Conservation (phyloP, 2,797 vertebrate species). For the Pseudocheirus occidentalis region DNA sequence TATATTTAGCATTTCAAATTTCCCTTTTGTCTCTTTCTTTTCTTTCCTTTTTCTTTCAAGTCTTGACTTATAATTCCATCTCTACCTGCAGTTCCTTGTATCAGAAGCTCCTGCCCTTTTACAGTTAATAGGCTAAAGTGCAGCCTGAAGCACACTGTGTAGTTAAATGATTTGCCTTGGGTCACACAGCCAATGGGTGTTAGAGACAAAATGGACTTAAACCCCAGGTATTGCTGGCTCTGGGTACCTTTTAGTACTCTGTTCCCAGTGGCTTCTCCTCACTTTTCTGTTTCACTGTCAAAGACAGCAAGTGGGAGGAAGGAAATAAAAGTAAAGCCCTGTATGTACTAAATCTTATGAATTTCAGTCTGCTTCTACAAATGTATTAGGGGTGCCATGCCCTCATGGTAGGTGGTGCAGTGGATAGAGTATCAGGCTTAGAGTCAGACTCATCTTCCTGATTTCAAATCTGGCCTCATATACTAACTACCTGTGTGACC, state of each 20-base stretch:
- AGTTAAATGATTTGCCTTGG: neutral
- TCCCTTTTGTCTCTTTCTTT: neutral
- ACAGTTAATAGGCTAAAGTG: neutral
- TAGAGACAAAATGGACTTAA: neutral
- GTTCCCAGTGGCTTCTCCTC: neutral
- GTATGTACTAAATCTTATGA: neutral
- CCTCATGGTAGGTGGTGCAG: neutral
- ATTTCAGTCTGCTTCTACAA: neutral
- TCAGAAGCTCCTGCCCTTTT: neutral
- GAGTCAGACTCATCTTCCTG: neutral
- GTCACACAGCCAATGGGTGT: neutral
- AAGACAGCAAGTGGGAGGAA: neutral
- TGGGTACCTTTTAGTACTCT: neutral
- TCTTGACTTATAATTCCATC: neutral
- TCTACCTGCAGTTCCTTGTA: neutral
- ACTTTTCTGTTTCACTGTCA: neutral
- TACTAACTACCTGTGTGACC: neutral
- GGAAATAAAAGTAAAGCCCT: conserved; percentile 1
- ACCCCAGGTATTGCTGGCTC: neutral
- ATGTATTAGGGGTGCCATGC: neutral
- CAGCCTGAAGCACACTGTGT: neutral
- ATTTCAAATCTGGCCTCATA: neutral
- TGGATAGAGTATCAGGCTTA: neutral
- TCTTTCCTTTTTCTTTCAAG: neutral
- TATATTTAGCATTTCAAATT: neutral